A percentile compares a stretch with the other conserved stretches of the same genome.
Evolutionary conservation across 64 coral and sea anemone genomes (phyloP).

Genomic region (Porites australiensis): DNA sequence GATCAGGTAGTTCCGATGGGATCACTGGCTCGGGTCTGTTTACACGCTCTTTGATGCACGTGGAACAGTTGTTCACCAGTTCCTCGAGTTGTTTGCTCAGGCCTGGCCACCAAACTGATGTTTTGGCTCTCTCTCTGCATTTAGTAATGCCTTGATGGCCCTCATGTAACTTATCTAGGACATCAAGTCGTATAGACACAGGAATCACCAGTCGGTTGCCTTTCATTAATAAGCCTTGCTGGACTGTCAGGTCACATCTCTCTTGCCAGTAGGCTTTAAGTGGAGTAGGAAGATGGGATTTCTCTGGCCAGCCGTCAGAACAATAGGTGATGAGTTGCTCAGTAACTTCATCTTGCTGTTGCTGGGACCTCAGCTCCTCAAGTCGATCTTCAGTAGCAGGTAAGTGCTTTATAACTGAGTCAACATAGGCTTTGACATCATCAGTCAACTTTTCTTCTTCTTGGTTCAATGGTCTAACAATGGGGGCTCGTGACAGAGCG

Average conservation of each 20-base stretch:
- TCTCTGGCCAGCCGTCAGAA: constrained; percentile 19
- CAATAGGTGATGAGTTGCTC: background rate
- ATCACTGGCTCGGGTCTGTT: constrained; percentile 1
- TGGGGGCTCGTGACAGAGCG: constrained; percentile 35
- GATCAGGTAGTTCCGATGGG: background rate
- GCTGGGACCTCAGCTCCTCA: background rate
- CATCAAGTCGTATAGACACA: background rate
- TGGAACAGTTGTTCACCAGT: background rate
- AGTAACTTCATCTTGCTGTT: background rate
- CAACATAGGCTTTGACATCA: constrained; percentile 16
- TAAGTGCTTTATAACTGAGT: background rate
- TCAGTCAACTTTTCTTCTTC: constrained; percentile 14
- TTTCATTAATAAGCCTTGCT: constrained; percentile 13
- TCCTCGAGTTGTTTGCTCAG: background rate
- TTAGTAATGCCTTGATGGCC: constrained; percentile 16
- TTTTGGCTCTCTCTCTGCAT: background rate
- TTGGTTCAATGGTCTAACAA: background rate
- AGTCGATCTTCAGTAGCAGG: constrained; percentile 39
- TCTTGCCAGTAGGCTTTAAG: constrained; percentile 16
- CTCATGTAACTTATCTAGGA: constrained; percentile 6
- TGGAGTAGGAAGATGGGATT: background rate
- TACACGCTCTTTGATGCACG: constrained; percentile 1
- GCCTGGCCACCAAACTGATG: constrained; percentile 21
- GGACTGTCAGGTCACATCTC: background rate
- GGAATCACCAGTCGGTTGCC: constrained; percentile 27